These are phyloP conservation scores for Leptonema lineaticorne DNA, from an alignment of 1,140 invertebrate species.

Conservation along the genomic window DNA sequence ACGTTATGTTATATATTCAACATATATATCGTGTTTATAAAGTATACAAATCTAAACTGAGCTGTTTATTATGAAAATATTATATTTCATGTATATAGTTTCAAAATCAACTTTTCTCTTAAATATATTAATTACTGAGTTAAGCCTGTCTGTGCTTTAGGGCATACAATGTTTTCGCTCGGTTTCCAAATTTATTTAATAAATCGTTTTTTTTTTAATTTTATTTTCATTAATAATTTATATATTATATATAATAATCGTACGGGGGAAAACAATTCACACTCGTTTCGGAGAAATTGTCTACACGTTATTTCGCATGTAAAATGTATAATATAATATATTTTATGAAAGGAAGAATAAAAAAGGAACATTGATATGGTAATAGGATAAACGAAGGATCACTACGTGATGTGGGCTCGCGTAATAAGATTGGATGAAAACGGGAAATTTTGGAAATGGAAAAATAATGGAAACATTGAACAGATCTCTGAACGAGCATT, in stretches of 20 bases:
- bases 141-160: background rate
- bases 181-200: too few relatives aligned
- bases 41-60: too few relatives aligned
- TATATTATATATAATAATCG: too few relatives aligned
- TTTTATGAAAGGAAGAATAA: constrained; percentile 1
- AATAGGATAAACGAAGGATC: constrained; percentile 27
- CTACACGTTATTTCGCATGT: background rate
- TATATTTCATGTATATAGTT: background rate
- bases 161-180: background rate
- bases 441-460: constrained; percentile 15
- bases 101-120: background rate
- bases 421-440: constrained; percentile 27
- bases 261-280: background rate
- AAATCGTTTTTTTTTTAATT: too few relatives aligned
- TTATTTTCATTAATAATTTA: too few relatives aligned
- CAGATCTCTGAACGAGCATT: constrained; percentile 19
- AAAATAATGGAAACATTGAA: constrained; percentile 27
- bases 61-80: background rate
- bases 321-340: constrained; percentile 7
- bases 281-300: background rate
- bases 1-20: too few relatives aligned
- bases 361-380: constrained; percentile 17
- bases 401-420: constrained; percentile 17
- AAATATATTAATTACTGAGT: constrained; percentile 13
- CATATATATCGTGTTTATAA: too few relatives aligned